Conservation (phyloP, 2,113 vertebrate species). For the Vanacampus margaritifer region DNA sequence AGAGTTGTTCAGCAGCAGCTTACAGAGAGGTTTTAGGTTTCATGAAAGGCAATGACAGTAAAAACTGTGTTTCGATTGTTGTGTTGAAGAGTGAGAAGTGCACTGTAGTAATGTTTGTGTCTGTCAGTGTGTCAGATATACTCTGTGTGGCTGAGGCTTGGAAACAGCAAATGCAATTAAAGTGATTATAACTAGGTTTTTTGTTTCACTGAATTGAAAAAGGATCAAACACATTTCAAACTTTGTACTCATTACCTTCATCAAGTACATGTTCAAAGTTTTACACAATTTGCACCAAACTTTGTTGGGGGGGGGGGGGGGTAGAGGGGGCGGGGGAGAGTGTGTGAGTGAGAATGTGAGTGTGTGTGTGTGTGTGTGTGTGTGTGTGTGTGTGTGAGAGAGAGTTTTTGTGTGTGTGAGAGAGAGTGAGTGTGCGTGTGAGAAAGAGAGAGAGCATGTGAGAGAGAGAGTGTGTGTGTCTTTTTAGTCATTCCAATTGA, state of each 20-base stretch:
- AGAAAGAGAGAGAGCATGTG: too few relatives aligned
- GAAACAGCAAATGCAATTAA: background rate
- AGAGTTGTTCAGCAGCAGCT: slow-evolving; percentile 46
- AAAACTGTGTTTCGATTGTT: slow-evolving; percentile 9
- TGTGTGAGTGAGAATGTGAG: too few relatives aligned
- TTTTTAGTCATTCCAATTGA: too few relatives aligned
- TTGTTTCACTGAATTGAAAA: background rate
- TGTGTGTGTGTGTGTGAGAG: too few relatives aligned
- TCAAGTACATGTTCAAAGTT: background rate
- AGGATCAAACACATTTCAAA: background rate
- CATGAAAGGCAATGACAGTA: slow-evolving; percentile 15
- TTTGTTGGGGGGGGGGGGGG: too few relatives aligned
- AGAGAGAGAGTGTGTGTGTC: too few relatives aligned
- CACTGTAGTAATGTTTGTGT: background rate
- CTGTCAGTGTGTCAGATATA: background rate
- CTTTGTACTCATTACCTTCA: background rate
- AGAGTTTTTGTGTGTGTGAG: too few relatives aligned
- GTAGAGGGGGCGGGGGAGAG: too few relatives aligned
- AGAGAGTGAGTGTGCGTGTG: too few relatives aligned
- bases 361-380: too few relatives aligned
- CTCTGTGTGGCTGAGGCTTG: background rate
- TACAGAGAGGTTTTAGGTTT: slow-evolving; percentile 44
- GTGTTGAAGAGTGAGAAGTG: background rate
- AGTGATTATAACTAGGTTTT: background rate
- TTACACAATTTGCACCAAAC: background rate